Conservation (phyloP, 2,888 invertebrate species). For the Nowickia ferox region DNA sequence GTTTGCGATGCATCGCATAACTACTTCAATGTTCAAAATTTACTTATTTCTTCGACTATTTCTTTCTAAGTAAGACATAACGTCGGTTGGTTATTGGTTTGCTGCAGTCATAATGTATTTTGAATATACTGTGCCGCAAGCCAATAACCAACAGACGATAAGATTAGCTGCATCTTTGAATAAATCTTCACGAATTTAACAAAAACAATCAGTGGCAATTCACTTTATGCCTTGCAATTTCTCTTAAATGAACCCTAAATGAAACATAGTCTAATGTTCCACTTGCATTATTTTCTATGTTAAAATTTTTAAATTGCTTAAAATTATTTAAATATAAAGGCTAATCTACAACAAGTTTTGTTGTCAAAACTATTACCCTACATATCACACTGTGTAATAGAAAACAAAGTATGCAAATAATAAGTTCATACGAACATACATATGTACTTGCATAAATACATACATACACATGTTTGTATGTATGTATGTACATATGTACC, state of each 20-base stretch:
- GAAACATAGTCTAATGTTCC: conserved; percentile 75
- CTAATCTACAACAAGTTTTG: conserved; percentile 43
- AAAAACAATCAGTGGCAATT: no score
- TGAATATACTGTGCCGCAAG: no score
- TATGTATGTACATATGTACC: conserved; percentile 3
- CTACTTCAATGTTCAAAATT: no score
- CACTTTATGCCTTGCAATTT: background rate
- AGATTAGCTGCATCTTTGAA: no score
- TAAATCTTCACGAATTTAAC: no score
- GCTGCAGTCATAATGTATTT: no score
- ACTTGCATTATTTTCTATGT: conserved; percentile 81
- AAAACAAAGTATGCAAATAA: conserved; percentile 17
- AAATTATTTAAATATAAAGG: conserved; percentile 56
- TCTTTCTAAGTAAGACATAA: no score
- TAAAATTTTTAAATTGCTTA: conserved; percentile 75
- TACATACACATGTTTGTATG: background rate
- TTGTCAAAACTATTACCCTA: conserved; percentile 43
- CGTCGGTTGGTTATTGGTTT: no score
- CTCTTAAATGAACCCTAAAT: background rate
- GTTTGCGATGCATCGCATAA: no score
- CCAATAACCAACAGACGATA: no score
- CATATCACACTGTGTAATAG: conserved; percentile 22
- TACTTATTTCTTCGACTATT: no score
- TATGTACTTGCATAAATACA: conserved; percentile 3
- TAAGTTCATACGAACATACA: background rate